Conservation (phyloP, 2,797 vertebrate species). For the Bufotes viridis region DNA sequence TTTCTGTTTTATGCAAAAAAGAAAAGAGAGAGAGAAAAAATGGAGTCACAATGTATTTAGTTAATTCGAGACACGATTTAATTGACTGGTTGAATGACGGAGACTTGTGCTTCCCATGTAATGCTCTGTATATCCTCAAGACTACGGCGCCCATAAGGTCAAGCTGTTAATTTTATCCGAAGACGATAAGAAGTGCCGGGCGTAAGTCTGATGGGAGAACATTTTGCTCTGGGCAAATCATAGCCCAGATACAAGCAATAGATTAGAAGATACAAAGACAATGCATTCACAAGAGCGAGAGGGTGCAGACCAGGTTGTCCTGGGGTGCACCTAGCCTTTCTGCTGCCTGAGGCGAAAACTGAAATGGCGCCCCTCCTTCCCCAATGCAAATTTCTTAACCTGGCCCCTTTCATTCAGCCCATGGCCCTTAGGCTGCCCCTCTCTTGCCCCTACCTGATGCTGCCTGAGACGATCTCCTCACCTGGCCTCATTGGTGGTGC, state of each 20-base stretch:
- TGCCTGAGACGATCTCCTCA: too few species aligned
- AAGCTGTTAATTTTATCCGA: background rate
- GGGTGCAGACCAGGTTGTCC: too few species aligned
- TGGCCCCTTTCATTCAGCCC: too few species aligned
- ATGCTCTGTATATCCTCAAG: background rate
- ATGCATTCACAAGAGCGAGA: background rate
- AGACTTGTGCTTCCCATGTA: background rate
- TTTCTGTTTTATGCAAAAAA: constrained; percentile 9
- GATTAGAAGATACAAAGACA: background rate
- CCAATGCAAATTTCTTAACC: too few species aligned
- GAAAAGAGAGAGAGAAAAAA: background rate
- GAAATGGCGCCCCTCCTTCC: too few species aligned
- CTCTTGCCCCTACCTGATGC: too few species aligned
- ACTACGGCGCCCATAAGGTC: background rate
- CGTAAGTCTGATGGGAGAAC: background rate
- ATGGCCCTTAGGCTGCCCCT: too few species aligned
- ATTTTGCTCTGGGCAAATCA: background rate
- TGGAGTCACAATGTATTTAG: constrained; percentile 2
- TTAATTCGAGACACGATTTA: constrained; percentile 24
- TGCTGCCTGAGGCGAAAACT: too few species aligned
- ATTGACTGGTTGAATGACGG: constrained; percentile 20
- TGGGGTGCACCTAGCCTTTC: too few species aligned
- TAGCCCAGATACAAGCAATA: too few species aligned
- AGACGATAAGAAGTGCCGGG: background rate
- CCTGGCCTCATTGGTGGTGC: too few species aligned